These are phyloP conservation scores for Stomatorhinus walkeri DNA, from an alignment of 2,797 vertebrate genomes.

Conservation along the genomic window DNA sequence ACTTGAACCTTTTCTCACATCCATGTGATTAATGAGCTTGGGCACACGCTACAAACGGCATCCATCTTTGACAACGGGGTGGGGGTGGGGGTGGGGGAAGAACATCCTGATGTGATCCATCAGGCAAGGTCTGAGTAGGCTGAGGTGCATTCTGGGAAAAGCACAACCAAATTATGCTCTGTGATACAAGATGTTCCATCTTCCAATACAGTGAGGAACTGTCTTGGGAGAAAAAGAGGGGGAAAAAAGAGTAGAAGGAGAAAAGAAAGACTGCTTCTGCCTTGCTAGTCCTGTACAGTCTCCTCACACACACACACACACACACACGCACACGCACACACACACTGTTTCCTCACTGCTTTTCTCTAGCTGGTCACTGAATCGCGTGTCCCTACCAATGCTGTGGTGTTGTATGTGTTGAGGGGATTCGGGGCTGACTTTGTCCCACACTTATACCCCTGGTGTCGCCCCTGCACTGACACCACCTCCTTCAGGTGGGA, in stretches of 20 bases:
- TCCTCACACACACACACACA: neutral
- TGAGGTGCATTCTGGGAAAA: slow-evolving; percentile 3
- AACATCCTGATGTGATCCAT: neutral
- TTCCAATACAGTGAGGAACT: neutral
- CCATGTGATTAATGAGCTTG: slow-evolving; percentile 14
- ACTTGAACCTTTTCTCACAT: neutral
- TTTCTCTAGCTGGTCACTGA: neutral
- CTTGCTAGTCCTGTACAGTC: neutral
- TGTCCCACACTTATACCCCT: neutral
- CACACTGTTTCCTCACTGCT: neutral
- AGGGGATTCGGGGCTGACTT: neutral
- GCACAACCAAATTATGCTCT: neutral
- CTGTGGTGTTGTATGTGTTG: neutral
- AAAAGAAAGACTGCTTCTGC: neutral
- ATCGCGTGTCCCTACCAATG: neutral
- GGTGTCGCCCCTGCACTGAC: neutral
- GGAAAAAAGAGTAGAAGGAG: neutral
- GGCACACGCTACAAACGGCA: neutral
- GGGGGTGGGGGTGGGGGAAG: no score
- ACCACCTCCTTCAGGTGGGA: neutral
- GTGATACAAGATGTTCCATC: neutral
- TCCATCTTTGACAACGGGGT: slow-evolving; percentile 9
- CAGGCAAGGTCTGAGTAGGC: neutral
- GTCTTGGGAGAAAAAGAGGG: neutral
- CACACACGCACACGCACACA: neutral